Evolutionary conservation across 92 coral and sea anemone genomes (phyloP).

Genomic region (Paramuricea clavata): DNA sequence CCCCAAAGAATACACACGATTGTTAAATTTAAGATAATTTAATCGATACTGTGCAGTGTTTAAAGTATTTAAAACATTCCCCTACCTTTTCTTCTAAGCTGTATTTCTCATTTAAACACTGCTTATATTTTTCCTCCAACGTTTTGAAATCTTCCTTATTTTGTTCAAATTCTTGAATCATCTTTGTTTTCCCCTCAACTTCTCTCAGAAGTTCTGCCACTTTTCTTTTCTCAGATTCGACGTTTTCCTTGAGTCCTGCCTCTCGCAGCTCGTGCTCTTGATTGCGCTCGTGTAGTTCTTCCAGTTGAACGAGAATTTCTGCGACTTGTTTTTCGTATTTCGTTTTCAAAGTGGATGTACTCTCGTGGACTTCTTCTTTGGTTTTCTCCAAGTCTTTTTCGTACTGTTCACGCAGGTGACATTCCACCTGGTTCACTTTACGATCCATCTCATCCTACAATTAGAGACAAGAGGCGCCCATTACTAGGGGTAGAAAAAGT

Average conservation of each 20-base stretch:
- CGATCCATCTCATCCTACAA: conserved; percentile 75
- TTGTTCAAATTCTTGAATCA: conserved; percentile 76
- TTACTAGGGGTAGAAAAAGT: no score
- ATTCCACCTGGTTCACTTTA: conserved; percentile 86
- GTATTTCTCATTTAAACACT: conserved; percentile 70
- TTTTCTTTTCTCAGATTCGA: conserved; percentile 85
- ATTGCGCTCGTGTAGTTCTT: conserved; percentile 88
- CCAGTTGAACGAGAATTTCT: conserved; percentile 90
- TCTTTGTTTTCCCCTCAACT: conserved; percentile 78
- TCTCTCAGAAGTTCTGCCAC: conserved; percentile 85
- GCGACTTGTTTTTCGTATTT: conserved; percentile 91
- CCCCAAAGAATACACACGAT: no score
- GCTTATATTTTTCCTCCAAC: conserved; percentile 69
- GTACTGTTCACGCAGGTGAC: conserved; percentile 81
- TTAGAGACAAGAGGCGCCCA: not conserved
- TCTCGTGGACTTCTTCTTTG: conserved; percentile 87
- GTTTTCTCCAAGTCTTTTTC: conserved; percentile 86
- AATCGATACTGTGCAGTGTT: no score
- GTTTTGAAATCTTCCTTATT: conserved; percentile 79
- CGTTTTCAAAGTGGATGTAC: conserved; percentile 85
- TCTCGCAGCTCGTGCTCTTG: conserved; percentile 83
- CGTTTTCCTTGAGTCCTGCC: conserved; percentile 77
- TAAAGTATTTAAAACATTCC: no score
- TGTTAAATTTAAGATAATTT: no score
- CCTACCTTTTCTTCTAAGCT: conserved; percentile 82